phyloP scores from a whole-genome alignment of 2,113 vertebrate genomes.

The Ptilonorhynchus violaceus region DNA sequence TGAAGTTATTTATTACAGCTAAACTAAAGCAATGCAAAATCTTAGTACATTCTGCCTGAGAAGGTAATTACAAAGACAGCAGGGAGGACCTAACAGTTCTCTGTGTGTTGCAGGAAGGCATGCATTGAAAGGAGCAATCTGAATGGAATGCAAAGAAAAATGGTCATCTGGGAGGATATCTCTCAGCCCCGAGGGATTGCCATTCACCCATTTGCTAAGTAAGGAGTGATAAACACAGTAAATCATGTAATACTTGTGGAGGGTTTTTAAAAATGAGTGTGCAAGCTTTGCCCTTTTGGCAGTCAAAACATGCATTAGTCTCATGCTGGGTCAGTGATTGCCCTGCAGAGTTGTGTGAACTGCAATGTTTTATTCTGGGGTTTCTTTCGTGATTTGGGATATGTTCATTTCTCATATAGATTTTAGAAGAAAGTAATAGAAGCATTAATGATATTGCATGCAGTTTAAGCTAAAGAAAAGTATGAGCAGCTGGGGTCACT shows the following conservation, averaged over 20 bases:
- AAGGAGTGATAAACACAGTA: constrained; percentile 44
- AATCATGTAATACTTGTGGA: neutral
- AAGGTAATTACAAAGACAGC: neutral
- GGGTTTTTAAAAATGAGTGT: neutral
- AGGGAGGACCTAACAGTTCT: neutral
- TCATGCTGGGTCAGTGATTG: neutral
- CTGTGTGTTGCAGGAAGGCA: constrained; percentile 74
- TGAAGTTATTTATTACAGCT: neutral
- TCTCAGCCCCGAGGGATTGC: constrained; percentile 85
- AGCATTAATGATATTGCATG: neutral
- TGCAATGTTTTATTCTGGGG: neutral
- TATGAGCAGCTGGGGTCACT: neutral
- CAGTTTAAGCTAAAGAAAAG: neutral
- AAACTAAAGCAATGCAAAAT: neutral
- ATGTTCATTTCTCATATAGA: neutral
- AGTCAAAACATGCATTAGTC: neutral
- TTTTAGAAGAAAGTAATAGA: neutral
- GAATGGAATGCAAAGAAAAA: constrained; percentile 76
- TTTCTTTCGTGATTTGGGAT: neutral
- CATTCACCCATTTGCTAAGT: constrained; percentile 87
- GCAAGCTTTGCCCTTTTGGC: neutral
- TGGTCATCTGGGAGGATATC: constrained; percentile 72
- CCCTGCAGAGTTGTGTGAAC: neutral
- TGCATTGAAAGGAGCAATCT: constrained; percentile 81
- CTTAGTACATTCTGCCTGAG: neutral